These are phyloP conservation scores for Gambusia affinis DNA, from an alignment of 2,113 vertebrate genomes.

Conservation along the genomic window DNA sequence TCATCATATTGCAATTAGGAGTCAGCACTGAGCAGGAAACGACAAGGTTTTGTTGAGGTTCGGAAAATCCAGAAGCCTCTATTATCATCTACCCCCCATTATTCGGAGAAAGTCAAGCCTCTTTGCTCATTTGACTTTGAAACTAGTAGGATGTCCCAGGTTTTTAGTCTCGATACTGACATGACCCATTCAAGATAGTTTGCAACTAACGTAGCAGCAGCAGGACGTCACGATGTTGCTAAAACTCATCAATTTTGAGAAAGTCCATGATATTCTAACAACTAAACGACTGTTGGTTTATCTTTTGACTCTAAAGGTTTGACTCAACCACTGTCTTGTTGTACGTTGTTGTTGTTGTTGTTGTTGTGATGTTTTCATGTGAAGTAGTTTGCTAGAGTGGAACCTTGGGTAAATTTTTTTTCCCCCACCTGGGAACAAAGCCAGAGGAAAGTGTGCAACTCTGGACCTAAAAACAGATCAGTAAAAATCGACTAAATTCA, in stretches of 20 bases:
- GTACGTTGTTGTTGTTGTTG: background rate
- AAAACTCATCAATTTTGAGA: background rate
- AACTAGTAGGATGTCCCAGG: background rate
- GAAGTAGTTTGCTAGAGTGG: background rate
- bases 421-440: background rate
- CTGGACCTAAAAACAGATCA: background rate
- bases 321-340: background rate
- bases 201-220: background rate
- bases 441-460: background rate
- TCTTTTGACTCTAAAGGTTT: too few species aligned
- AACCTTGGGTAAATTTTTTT: too few species aligned
- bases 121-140: background rate
- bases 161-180: background rate
- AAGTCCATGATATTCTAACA: too few species aligned
- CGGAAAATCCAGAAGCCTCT: background rate
- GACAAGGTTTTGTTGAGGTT: background rate
- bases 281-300: too few species aligned
- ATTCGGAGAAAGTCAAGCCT: background rate
- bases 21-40: background rate
- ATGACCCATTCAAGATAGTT: too few species aligned
- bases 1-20: background rate
- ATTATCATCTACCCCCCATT: background rate
- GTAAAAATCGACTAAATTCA: background rate
- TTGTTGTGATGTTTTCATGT: background rate
- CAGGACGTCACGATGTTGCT: background rate